Conservation (phyloP, 2,797 vertebrate genomes). For the Lepilemur ruficaudatus region DNA sequence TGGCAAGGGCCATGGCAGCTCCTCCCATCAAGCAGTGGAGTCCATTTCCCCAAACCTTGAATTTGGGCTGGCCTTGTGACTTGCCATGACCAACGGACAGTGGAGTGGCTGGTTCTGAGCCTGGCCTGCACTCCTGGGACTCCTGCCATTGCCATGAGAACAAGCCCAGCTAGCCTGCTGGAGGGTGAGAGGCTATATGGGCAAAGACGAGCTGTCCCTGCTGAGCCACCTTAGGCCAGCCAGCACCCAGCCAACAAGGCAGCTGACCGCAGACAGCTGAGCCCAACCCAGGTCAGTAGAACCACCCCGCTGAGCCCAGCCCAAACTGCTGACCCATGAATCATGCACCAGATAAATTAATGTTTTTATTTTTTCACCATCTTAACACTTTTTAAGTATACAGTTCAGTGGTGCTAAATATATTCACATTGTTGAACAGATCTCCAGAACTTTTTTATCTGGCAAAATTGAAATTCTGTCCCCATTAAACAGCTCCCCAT, state of each 20-base stretch:
- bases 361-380: neutral
- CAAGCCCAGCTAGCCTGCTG: neutral
- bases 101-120: too few species aligned
- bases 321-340: neutral
- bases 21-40: neutral
- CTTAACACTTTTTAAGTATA: neutral
- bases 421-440: neutral
- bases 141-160: neutral
- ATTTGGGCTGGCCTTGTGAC: neutral
- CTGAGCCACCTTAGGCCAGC: neutral
- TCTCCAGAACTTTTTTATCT: neutral
- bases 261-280: neutral
- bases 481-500: neutral
- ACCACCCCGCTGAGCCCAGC: neutral
- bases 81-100: neutral
- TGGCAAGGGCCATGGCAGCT: neutral
- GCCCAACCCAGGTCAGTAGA: neutral
- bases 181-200: neutral
- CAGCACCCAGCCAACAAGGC: neutral
- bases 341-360: neutral
- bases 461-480: neutral
- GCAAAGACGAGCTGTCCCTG: neutral
- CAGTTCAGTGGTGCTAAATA: neutral
- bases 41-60: neutral
- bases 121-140: neutral